Evolutionary conservation across 2,888 invertebrate species (phyloP).

Genomic region (Nycteola revayana): DNA sequence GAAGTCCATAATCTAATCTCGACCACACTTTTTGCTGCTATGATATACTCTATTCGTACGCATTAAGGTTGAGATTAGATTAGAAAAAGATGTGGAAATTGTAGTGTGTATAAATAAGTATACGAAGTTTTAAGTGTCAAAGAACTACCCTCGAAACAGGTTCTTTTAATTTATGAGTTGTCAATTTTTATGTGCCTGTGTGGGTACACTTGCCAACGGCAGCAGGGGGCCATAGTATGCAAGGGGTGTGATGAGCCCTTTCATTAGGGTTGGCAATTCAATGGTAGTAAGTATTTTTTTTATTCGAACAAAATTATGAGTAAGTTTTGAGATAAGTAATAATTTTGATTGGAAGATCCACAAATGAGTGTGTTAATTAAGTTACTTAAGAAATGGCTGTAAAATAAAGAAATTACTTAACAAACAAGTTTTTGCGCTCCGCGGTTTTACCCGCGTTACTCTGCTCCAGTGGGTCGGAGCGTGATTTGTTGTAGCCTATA

Average conservation of each 20-base stretch:
- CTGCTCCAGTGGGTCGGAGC: too few relatives aligned
- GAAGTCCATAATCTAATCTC: slow-evolving; percentile 24
- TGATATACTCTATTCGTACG: neutral
- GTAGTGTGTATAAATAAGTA: slow-evolving; percentile 34
- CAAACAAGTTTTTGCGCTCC: too few relatives aligned
- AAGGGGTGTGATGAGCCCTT: slow-evolving; percentile 62
- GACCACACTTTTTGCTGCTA: slow-evolving; percentile 6
- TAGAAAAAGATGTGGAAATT: neutral
- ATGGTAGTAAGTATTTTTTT: too few relatives aligned
- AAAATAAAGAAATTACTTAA: too few relatives aligned
- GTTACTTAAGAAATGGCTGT: too few relatives aligned
- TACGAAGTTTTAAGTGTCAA: slow-evolving; percentile 47
- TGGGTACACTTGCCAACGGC: slow-evolving; percentile 59
- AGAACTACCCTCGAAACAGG: slow-evolving; percentile 69
- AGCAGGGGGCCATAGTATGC: slow-evolving; percentile 58
- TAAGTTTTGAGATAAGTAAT: too few relatives aligned
- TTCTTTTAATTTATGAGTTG: slow-evolving; percentile 74
- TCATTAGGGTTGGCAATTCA: slow-evolving; percentile 55
- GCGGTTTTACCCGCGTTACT: too few relatives aligned
- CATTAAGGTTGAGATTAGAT: neutral
- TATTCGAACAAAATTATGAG: too few relatives aligned
- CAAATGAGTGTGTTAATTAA: too few relatives aligned
- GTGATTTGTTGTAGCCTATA: too few relatives aligned
- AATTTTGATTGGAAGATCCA: too few relatives aligned
- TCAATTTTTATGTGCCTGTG: slow-evolving; percentile 50